phyloP scores from a whole-genome alignment of 2,113 vertebrate species.

The Naja naja region DNA sequence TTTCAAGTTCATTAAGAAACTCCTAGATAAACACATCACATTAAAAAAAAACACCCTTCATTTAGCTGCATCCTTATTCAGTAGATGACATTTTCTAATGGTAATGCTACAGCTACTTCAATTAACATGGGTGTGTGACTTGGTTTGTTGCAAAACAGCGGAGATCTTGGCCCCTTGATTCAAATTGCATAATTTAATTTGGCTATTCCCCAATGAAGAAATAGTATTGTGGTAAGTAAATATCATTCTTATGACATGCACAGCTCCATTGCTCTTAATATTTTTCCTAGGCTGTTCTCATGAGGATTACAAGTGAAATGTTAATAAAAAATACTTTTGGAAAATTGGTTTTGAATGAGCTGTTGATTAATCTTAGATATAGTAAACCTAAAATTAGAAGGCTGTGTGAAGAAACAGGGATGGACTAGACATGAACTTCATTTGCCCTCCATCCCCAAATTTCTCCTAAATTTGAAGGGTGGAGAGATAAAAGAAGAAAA shows the following conservation, averaged over 20 bases:
- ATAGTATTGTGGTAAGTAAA: not conserved
- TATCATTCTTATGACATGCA: not conserved
- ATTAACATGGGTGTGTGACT: not conserved
- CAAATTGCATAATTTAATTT: slow-evolving; percentile 16
- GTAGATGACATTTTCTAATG: not conserved
- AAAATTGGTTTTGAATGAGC: slow-evolving; percentile 35
- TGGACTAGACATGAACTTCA: not conserved
- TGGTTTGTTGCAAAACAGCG: not conserved
- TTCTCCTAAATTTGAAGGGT: not conserved
- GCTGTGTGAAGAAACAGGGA: slow-evolving; percentile 39
- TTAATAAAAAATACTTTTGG: slow-evolving; percentile 21
- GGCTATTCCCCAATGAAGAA: slow-evolving; percentile 2
- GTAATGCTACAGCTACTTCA: not conserved
- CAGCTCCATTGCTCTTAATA: not conserved
- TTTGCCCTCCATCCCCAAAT: not conserved
- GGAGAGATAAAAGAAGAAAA: not conserved
- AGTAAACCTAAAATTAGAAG: slow-evolving; percentile 44
- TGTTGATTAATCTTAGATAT: slow-evolving; percentile 33
- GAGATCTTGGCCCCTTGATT: not conserved
- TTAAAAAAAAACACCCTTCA: not conserved
- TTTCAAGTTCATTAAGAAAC: not conserved
- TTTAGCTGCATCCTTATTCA: not conserved
- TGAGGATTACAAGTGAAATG: slow-evolving; percentile 30
- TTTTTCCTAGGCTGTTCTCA: not conserved
- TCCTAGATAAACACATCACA: not conserved